These are phyloP conservation scores for Rhinolophus ferrumequinum DNA, from an alignment of 2,113 vertebrate genomes.

Conservation along the genomic window DNA sequence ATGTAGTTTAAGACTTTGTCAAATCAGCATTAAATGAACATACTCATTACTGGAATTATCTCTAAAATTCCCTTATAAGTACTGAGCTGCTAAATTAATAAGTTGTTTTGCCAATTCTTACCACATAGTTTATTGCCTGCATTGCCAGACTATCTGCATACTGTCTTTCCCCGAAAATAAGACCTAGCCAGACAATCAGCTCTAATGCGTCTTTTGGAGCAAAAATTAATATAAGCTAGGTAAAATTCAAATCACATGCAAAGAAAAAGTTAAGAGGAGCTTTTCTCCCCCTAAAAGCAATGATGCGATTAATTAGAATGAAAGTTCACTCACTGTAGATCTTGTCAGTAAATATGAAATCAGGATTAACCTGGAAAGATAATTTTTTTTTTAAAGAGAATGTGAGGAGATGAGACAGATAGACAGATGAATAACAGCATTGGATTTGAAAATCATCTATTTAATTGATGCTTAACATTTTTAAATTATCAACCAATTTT, in stretches of 20 bases:
- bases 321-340: background rate
- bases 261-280: background rate
- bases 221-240: background rate
- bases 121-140: background rate
- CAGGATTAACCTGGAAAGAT: background rate
- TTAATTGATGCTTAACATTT: conserved; percentile 19
- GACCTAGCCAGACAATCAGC: no score
- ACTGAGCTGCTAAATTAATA: background rate
- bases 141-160: background rate
- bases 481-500: conserved; percentile 1
- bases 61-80: background rate
- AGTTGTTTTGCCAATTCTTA: background rate
- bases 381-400: conserved; percentile 19
- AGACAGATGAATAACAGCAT: background rate
- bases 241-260: background rate
- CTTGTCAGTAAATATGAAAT: conserved; percentile 32
- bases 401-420: background rate
- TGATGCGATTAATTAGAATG: background rate
- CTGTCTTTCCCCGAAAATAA: no score
- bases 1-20: conserved; percentile 26
- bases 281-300: background rate
- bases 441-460: background rate
- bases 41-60: background rate
- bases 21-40: background rate
- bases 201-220: no score